Evolutionary conservation across 53 echinoderm and acorn worm species (phyloP).

Genomic region (Patiria pectinifera): DNA sequence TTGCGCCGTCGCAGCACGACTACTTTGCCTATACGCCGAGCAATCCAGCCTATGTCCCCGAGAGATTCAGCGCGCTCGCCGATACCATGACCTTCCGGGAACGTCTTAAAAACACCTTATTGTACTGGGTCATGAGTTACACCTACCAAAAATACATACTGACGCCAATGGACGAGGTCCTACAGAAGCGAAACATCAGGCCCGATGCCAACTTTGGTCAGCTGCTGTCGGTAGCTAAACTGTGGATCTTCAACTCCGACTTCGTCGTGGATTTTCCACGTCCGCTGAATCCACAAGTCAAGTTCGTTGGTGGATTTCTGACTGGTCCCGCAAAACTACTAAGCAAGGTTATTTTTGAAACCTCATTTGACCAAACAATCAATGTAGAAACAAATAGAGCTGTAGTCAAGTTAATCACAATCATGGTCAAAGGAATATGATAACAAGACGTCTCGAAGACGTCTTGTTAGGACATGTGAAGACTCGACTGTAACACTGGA

Average conservation of each 20-base stretch:
- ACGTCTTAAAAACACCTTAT: background rate
- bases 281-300: slow-evolving; percentile 57
- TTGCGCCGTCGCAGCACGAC: slow-evolving; percentile 43
- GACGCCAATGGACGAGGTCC: slow-evolving; percentile 4
- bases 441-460: background rate
- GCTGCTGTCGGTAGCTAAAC: background rate
- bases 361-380: background rate
- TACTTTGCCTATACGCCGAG: slow-evolving; percentile 33
- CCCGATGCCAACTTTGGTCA: slow-evolving; percentile 25
- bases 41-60: slow-evolving; percentile 67
- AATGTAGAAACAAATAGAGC: background rate
- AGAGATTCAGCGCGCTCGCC: slow-evolving; percentile 36
- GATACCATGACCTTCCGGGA: slow-evolving; percentile 55
- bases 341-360: background rate
- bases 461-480: background rate
- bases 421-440: too few relatives aligned
- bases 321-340: slow-evolving; percentile 44
- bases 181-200: background rate
- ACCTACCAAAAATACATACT: slow-evolving; percentile 2
- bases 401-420: too few relatives aligned
- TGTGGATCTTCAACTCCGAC: slow-evolving; percentile 42
- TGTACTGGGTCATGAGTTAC: slow-evolving; percentile 19
- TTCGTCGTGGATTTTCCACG: slow-evolving; percentile 51
- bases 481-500: background rate
- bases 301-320: slow-evolving; percentile 30